Percentiles rank a stretch among this genome's conserved stretches.
Conservation (phyloP, 2,797 vertebrate genomes). For the Mormyrus proboscirostris region DNA sequence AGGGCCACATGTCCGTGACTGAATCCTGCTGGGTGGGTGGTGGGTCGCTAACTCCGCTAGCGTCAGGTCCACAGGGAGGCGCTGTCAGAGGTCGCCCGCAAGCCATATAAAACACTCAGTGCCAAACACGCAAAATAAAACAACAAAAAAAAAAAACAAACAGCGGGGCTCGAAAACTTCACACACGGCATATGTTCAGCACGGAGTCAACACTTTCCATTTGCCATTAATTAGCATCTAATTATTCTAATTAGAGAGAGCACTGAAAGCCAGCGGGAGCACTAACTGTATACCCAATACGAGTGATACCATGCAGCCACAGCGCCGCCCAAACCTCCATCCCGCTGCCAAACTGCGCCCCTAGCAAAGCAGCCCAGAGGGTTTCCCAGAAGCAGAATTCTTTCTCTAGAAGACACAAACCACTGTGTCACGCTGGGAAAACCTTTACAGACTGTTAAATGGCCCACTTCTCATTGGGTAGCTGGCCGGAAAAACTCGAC, state of each 20-base stretch:
- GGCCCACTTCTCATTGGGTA: background rate
- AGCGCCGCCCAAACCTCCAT: background rate
- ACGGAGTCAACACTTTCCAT: background rate
- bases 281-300: background rate
- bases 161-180: background rate
- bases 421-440: background rate
- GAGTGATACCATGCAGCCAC: background rate
- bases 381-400: background rate
- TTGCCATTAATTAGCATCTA: slow-evolving; percentile 1
- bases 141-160: slow-evolving; percentile 49
- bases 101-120: background rate
- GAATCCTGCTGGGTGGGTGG: background rate
- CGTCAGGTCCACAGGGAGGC: background rate
- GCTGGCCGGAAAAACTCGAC: background rate
- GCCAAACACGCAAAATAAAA: background rate
- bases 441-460: background rate
- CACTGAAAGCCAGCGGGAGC: background rate
- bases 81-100: background rate
- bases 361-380: background rate
- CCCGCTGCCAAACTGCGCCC: background rate
- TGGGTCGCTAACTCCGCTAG: background rate
- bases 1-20: background rate
- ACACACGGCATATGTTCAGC: slow-evolving; percentile 11
- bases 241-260: slow-evolving; percentile 4
- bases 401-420: background rate